Conservation (phyloP, 2,888 invertebrate genomes). For the Troides oblongomaculatus region DNA sequence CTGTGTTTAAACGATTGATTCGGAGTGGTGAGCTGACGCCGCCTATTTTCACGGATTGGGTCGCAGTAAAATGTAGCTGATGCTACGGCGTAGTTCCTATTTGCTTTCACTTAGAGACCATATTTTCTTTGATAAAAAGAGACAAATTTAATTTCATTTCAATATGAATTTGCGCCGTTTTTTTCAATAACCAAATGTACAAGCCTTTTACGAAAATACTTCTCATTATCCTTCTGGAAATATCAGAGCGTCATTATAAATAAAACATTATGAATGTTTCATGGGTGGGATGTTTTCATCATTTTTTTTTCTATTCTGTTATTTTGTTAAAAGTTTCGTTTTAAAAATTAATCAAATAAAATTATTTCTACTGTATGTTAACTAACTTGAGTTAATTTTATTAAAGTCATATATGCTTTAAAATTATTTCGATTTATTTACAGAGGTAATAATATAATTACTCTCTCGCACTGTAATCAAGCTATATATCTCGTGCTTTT, state of each 20-base stretch:
- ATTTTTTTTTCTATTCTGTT: background rate
- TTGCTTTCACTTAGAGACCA: background rate
- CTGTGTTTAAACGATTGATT: slow-evolving; percentile 8
- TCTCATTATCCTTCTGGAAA: background rate
- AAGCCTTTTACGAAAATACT: background rate
- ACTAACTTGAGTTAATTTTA: no score
- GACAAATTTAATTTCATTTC: background rate
- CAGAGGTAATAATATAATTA: no score
- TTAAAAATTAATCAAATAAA: background rate
- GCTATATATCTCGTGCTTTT: no score
- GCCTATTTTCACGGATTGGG: slow-evolving; percentile 19
- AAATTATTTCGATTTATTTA: no score
- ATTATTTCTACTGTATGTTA: background rate
- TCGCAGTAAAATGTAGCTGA: slow-evolving; percentile 13
- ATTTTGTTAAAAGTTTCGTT: background rate
- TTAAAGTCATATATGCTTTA: no score
- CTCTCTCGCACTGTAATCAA: no score
- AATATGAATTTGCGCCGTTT: background rate
- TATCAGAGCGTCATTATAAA: background rate
- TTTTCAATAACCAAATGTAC: background rate
- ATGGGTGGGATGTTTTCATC: background rate
- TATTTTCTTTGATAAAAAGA: slow-evolving; percentile 8
- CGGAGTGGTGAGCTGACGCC: slow-evolving; percentile 13
- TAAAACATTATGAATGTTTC: background rate
- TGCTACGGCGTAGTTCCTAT: slow-evolving; percentile 25